phyloP scores from a whole-genome alignment of 2,113 vertebrate genomes.

The Sebastes schlegelii region DNA sequence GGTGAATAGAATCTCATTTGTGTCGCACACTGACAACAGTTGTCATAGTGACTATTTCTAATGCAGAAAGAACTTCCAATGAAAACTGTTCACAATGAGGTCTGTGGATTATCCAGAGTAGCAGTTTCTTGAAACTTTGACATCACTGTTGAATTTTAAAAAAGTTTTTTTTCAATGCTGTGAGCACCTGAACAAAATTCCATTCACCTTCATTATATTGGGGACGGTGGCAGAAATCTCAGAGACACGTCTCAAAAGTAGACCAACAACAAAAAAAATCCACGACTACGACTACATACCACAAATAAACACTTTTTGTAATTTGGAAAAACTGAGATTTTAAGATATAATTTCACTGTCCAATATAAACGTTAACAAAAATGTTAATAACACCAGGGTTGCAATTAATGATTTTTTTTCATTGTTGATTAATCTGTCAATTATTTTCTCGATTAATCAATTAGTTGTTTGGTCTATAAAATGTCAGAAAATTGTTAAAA shows the following conservation, averaged over 20 bases:
- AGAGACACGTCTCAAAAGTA: neutral
- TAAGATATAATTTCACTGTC: neutral
- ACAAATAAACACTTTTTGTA: neutral
- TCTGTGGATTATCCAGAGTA: neutral
- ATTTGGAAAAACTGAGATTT: neutral
- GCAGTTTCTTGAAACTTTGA: neutral
- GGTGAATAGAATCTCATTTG: constrained; percentile 13
- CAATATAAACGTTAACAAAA: neutral
- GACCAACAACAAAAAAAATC: neutral
- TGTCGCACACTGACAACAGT: constrained; percentile 7
- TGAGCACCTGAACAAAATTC: neutral
- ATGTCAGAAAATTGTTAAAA: no score
- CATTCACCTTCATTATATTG: neutral
- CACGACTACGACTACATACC: neutral
- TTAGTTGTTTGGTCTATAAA: no score
- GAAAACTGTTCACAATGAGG: neutral
- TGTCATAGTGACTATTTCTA: constrained; percentile 3
- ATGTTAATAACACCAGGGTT: neutral
- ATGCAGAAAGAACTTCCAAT: neutral
- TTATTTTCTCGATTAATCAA: no score
- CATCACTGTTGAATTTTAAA: neutral
- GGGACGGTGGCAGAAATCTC: neutral
- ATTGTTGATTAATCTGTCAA: no score
- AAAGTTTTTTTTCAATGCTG: neutral
- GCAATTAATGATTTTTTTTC: no score